Base-by-base conservation (phyloP, 92 coral and sea anemone species). In the Meandrina meandrites region DNA sequence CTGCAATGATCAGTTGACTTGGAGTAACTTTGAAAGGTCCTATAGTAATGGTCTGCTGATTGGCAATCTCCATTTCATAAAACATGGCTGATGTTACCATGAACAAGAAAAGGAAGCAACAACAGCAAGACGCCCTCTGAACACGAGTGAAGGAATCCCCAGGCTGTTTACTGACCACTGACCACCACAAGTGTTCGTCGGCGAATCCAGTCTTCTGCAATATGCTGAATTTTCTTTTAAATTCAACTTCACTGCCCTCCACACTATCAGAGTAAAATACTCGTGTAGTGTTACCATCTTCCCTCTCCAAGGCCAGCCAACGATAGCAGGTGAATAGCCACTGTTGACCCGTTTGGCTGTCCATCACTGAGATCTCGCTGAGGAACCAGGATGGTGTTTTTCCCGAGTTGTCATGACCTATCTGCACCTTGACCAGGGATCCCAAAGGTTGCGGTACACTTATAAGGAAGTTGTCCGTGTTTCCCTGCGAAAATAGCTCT, bases 41-140 rank as follows among this genome's bases (percentile, higher is more conserved):
- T 42, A 89, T 83, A 16, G 17, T 30, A 13, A 89, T 68, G 60
- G 79, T 57, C 48, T 85, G 89, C 60, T 84, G 85, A 28, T 40
- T 22, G 2, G 19, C 32, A 21, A 56, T 73, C 40, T 89, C 92
- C 58, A 30, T 37, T 58, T 79, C 54, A 28, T 84, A 89, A 78
- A 89, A 89, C 92, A 89, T 89, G 13, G 92, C 92, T 51, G 85
- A 84, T 56, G 92, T 83, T 10, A 89, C 81, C 92, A 89, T 89
- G 31, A 66, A 86, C 27, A 87, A 45, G 54, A 84, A 34, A 5
- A 89, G 84, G 21, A 89, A 53, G 32, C 82, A 78, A 9, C 87
- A 56, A 34, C 92, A 89, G 47, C 89, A 89, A 1, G 92, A 89
- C 1, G 86, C 84, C 19, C 92, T 81, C 28, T 89, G 92, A 30